phyloP scores from a whole-genome alignment of 2,888 invertebrate species.

The Conomelus anceps region DNA sequence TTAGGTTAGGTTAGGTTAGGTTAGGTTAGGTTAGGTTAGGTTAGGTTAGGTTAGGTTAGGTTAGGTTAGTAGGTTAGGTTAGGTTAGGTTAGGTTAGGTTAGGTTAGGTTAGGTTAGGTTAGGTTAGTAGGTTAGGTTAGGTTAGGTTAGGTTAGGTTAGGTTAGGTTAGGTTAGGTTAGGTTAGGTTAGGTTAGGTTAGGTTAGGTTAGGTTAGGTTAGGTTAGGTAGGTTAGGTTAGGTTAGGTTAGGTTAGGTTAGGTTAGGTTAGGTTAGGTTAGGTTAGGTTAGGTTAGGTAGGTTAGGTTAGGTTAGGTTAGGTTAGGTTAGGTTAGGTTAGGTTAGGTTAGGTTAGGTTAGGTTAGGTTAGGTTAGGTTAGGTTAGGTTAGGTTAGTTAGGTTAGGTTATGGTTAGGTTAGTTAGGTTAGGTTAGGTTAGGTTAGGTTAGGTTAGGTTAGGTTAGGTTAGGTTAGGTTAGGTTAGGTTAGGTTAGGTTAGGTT shows the following conservation, averaged over 20 bases:
- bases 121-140: too few species aligned
- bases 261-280: conserved; percentile 22
- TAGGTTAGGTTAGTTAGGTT: conserved; percentile 25
- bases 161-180: too few species aligned
- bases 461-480: conserved; percentile 10
- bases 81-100: too few species aligned
- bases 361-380: conserved; percentile 22
- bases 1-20: too few species aligned
- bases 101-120: too few species aligned
- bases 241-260: conserved; percentile 20
- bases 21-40: too few species aligned
- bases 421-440: conserved; percentile 22
- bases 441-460: conserved; percentile 19
- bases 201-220: too few species aligned
- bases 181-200: too few species aligned
- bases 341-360: conserved; percentile 21
- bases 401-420: conserved; percentile 25
- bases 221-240: too few species aligned
- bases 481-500: conserved; percentile 20
- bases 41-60: too few species aligned
- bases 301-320: conserved; percentile 23
- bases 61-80: too few species aligned
- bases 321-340: conserved; percentile 18
- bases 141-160: too few species aligned
- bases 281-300: conserved; percentile 27